Percentiles rank a stretch among this genome's conserved stretches.
These are phyloP conservation scores for Diadophis punctatus DNA, from an alignment of 2,113 vertebrate species.

Conservation along the genomic window DNA sequence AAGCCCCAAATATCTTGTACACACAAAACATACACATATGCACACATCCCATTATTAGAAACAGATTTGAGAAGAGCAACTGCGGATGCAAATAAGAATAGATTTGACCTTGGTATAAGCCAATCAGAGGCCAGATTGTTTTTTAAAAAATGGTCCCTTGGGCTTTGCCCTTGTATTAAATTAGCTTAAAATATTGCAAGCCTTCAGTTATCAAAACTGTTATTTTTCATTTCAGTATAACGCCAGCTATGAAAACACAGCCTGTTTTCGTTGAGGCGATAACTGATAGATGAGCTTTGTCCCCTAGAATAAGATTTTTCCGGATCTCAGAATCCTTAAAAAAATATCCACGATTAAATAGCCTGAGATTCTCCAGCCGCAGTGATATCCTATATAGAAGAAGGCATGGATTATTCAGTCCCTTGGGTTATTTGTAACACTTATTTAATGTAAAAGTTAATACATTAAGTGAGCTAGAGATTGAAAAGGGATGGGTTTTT, in stretches of 20 bases:
- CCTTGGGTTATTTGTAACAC: background rate
- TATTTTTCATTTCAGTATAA: slow-evolving; percentile 50
- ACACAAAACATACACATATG: background rate
- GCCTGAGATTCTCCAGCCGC: background rate
- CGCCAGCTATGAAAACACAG: slow-evolving; percentile 54
- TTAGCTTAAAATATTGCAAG: slow-evolving; percentile 42
- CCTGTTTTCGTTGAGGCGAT: slow-evolving; percentile 40
- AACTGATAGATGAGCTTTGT: background rate
- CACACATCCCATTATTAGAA: slow-evolving; percentile 37
- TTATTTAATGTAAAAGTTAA: background rate
- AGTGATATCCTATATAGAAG: background rate
- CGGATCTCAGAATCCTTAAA: background rate
- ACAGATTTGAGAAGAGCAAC: slow-evolving; percentile 37
- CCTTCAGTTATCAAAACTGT: slow-evolving; percentile 23
- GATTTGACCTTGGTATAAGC: slow-evolving; percentile 13
- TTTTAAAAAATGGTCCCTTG: slow-evolving; percentile 21
- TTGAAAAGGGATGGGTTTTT: background rate
- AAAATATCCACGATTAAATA: background rate
- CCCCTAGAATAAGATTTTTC: background rate
- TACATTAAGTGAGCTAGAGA: background rate
- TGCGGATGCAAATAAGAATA: slow-evolving; percentile 17
- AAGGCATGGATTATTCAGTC: background rate
- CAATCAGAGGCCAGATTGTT: slow-evolving; percentile 37
- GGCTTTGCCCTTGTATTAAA: slow-evolving; percentile 33
- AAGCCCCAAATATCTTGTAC: background rate